Evolutionary conservation across 2,113 vertebrate genomes (phyloP).

Genomic region (Rafetus swinhoei): DNA sequence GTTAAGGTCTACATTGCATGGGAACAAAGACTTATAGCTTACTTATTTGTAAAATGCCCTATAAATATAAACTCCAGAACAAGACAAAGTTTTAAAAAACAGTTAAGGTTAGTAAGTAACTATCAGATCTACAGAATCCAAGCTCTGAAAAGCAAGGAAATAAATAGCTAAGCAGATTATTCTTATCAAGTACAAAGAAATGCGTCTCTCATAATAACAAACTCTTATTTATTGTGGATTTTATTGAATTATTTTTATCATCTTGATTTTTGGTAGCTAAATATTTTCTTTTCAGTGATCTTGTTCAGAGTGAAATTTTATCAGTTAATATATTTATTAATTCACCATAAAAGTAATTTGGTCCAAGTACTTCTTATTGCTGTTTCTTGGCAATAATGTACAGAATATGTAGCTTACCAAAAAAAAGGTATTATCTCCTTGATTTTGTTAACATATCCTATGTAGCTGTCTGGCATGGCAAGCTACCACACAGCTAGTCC

Average conservation of each 20-base stretch:
- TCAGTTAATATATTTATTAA: background rate
- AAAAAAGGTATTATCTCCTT: background rate
- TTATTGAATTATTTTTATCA: background rate
- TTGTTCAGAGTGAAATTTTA: background rate
- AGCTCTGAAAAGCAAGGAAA: background rate
- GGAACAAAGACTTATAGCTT: slow-evolving; percentile 8
- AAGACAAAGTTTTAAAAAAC: background rate
- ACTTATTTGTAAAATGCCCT: background rate
- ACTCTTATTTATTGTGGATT: background rate
- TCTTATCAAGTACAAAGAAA: background rate
- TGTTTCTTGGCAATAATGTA: background rate
- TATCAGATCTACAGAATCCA: background rate
- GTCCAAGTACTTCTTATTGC: background rate
- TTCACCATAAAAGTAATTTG: background rate
- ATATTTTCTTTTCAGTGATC: background rate
- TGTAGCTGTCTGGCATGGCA: background rate
- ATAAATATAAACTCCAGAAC: background rate
- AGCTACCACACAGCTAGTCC: too few relatives aligned
- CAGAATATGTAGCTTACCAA: background rate
- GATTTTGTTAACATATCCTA: background rate
- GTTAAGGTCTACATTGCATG: slow-evolving; percentile 14
- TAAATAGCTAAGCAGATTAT: background rate
- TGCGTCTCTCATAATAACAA: background rate
- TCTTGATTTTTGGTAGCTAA: background rate
- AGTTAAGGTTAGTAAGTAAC: background rate